A percentile compares a stretch with the other conserved stretches of the same genome.
phyloP scores from a whole-genome alignment of 2,888 invertebrate genomes.

The Caenorhabditis uteleia region DNA sequence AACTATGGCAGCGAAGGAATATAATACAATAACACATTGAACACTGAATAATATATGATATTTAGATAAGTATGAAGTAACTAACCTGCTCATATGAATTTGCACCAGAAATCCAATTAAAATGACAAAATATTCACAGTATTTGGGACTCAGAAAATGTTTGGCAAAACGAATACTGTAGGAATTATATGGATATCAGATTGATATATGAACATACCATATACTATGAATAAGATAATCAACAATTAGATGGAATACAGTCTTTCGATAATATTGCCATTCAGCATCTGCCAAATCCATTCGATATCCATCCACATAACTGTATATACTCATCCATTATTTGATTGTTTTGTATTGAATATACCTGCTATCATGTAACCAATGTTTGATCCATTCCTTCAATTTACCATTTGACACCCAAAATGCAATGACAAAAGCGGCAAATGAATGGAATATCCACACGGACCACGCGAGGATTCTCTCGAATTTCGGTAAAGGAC shows the following conservation, averaged over 20 bases:
- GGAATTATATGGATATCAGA: neutral
- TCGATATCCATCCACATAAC: constrained; percentile 41
- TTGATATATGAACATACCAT: constrained; percentile 14
- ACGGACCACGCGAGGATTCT: constrained; percentile 47
- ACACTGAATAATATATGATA: constrained; percentile 29
- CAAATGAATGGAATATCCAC: constrained; percentile 55
- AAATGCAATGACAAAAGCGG: constrained; percentile 51
- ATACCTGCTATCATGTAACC: constrained; percentile 35
- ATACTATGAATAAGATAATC: constrained; percentile 28
- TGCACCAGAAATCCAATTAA: constrained; percentile 46
- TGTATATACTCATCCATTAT: constrained; percentile 22
- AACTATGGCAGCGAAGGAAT: constrained; percentile 34
- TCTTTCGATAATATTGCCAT: constrained; percentile 56
- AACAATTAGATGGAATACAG: constrained; percentile 34
- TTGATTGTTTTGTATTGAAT: neutral
- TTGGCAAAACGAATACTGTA: constrained; percentile 18
- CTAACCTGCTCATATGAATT: constrained; percentile 51
- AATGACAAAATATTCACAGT: constrained; percentile 24
- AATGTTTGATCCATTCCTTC: constrained; percentile 50
- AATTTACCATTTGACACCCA: constrained; percentile 46
- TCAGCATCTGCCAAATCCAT: constrained; percentile 61
- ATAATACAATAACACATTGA: constrained; percentile 47
- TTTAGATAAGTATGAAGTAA: neutral
- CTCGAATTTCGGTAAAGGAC: constrained; percentile 32
- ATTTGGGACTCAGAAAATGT: constrained; percentile 3